Evolutionary conservation across 1,140 invertebrate species (phyloP).

Genomic region (Drosophila mauritiana): DNA sequence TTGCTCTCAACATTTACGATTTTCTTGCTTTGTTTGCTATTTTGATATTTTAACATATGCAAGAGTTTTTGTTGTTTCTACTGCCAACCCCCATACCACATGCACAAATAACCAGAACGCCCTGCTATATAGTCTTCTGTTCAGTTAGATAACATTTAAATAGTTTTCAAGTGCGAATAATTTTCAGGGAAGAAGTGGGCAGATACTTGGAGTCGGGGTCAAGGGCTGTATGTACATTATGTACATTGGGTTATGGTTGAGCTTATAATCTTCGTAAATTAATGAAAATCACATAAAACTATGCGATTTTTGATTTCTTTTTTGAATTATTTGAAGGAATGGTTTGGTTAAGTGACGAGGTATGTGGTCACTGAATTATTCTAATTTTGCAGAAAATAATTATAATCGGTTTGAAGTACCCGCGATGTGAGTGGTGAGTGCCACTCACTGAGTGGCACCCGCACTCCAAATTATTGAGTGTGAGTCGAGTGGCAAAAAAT

Average conservation of each 20-base stretch:
- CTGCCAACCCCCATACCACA: conserved; percentile 6
- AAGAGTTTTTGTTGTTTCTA: conserved; percentile 48
- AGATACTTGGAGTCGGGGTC: background rate
- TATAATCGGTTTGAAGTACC: too few relatives aligned
- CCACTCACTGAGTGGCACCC: too few relatives aligned
- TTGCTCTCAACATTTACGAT: conserved; percentile 12
- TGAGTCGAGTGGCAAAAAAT: too few relatives aligned
- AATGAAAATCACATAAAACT: conserved; percentile 61
- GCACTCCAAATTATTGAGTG: too few relatives aligned
- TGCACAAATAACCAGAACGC: conserved; percentile 40
- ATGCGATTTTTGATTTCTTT: conserved; percentile 14
- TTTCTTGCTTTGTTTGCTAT: conserved; percentile 58
- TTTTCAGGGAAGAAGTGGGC: conserved; percentile 10
- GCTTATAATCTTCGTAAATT: conserved; percentile 44
- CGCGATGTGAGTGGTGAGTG: too few relatives aligned
- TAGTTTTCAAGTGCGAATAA: conserved; percentile 54
- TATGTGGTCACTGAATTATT: conserved; percentile 5
- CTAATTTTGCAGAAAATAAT: background rate
- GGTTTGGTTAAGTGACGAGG: background rate
- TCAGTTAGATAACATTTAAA: conserved; percentile 65
- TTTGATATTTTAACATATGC: conserved; percentile 71
- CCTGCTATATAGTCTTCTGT: conserved; percentile 32
- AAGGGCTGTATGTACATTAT: conserved; percentile 4
- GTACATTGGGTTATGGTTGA: background rate
- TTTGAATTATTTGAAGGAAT: background rate